These are phyloP conservation scores for Aradophagus sp. DNA, from an alignment of 1,140 invertebrate genomes.

Conservation along the genomic window DNA sequence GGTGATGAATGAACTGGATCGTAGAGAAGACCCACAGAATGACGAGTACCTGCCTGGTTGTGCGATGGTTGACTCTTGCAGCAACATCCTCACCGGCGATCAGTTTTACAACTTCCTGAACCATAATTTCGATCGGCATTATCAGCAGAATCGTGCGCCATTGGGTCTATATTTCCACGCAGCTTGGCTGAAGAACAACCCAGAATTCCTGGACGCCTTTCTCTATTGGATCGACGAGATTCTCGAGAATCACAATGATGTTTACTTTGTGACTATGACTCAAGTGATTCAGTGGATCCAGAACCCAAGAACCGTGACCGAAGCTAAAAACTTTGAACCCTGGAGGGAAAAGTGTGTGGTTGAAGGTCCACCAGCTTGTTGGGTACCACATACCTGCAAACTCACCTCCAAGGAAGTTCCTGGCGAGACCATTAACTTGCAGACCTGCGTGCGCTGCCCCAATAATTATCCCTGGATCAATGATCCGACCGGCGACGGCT, in stretches of 20 bases:
- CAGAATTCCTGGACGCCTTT: conserved; percentile 94
- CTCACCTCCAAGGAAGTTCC: conserved; percentile 93
- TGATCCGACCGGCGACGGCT: conserved; percentile 93
- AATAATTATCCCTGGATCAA: conserved; percentile 96
- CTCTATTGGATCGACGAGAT: conserved; percentile 96
- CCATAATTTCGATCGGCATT: conserved; percentile 96
- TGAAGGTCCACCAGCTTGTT: conserved; percentile 85
- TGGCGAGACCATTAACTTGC: conserved; percentile 93
- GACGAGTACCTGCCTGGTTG: conserved; percentile 95
- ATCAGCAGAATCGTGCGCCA: conserved; percentile 94
- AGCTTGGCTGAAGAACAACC: conserved; percentile 96
- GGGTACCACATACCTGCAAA: conserved; percentile 92
- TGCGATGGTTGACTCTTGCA: conserved; percentile 97
- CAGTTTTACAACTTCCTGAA: conserved; percentile 97
- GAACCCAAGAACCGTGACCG: conserved; percentile 87
- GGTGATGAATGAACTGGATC: conserved; percentile 97
- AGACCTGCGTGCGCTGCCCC: conserved; percentile 94
- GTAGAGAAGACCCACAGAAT: conserved; percentile 91
- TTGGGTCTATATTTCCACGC: conserved; percentile 96
- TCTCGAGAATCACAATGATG: conserved; percentile 89
- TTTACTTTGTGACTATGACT: conserved; percentile 98
- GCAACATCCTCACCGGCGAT: conserved; percentile 93
- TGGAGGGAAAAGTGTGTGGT: conserved; percentile 95
- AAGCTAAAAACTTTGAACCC: conserved; percentile 93
- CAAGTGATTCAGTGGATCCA: conserved; percentile 98